Evolutionary conservation across 2,888 invertebrate genomes (phyloP), one percentile per base, ranked within the genome.

Genomic region (Rhingia rostrata): DNA sequence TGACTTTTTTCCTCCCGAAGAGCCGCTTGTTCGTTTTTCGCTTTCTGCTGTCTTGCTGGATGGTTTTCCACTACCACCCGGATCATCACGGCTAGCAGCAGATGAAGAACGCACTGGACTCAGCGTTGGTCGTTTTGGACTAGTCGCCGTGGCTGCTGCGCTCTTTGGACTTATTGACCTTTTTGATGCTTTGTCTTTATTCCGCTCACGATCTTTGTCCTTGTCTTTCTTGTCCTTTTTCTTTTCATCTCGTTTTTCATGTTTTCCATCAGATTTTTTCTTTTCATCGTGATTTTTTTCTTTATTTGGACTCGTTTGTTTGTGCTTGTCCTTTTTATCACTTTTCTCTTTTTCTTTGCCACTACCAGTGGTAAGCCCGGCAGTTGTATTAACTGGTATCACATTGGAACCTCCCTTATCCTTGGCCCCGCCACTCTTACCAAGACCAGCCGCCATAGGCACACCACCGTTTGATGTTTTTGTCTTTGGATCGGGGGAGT

Each of bases 251-350:
- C 93, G 90, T 47, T 92, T 92, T 12, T 93, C 93, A 54, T 90
- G 90, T 64, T 91, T 92, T 41, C 89, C 89, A 4, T 89, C 88
- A 61, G 90, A 90, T 1, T 91, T 90, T 10, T 91, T 92, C 7
- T 92, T 92, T 35, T 90, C 91, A 60, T 91, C 92, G 4, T 89
- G 92, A 1, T 92, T 88, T 86, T 92, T 88, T 86, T 93, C 90
- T 87, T 93, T 94, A 83, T 93, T 93, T 2, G 93, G 93, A 87
- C 93, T 94, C 63, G 92, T 81, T 43, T 88, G 93, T 30, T 94
- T 94, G 79, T 87, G 91, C n/a, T 90, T 90, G 47, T 91, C 91
- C 67, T 93, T 94, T 87, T 93, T 94, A 86, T 93, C 93, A 84
- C 92, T 92, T 86, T 93, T 93, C 3, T 91, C 90, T 10, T 90